Evolutionary conservation across 2,888 invertebrate species (phyloP).

Genomic region (Aspidiotus rigidus): DNA sequence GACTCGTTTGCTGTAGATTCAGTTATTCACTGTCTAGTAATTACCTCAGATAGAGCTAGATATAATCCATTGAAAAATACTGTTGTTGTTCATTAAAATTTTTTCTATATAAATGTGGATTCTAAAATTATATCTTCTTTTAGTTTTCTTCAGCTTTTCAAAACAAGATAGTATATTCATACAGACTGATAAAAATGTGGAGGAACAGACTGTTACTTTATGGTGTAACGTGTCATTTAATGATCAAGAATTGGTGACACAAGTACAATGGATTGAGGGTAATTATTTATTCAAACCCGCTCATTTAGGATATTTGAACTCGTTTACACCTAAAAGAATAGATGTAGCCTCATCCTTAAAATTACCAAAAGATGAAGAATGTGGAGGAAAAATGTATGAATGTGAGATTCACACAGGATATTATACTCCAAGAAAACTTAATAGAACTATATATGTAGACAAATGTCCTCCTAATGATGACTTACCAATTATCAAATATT

Average conservation of each 20-base stretch:
- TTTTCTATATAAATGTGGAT: background rate
- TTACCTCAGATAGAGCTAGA: constrained; percentile 16
- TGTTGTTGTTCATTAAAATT: constrained; percentile 23
- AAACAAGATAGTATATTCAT: constrained; percentile 15
- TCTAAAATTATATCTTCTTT: background rate
- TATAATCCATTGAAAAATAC: constrained; percentile 24
- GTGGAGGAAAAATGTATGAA: constrained; percentile 1
- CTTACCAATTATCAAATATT: background rate
- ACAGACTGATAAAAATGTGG: constrained; percentile 17
- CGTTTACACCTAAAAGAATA: constrained; percentile 11
- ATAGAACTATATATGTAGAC: background rate
- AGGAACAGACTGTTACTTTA: constrained; percentile 15
- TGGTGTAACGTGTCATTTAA: constrained; percentile 19
- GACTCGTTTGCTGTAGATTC: constrained; percentile 13
- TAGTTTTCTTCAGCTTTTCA: background rate
- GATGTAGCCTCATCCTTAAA: constrained; percentile 11
- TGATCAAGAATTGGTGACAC: constrained; percentile 10
- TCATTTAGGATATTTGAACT: constrained; percentile 16
- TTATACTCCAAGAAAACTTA: background rate
- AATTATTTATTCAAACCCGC: constrained; percentile 6
- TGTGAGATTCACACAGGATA: constrained; percentile 7
- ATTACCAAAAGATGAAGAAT: constrained; percentile 7
- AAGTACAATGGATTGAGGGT: constrained; percentile 16
- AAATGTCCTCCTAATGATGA: background rate
- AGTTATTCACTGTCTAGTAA: constrained; percentile 7